Evolutionary conservation across 1,140 invertebrate species (phyloP), one percentile per base, ranked within the genome.

Genomic region (Calycopis cecrops): DNA sequence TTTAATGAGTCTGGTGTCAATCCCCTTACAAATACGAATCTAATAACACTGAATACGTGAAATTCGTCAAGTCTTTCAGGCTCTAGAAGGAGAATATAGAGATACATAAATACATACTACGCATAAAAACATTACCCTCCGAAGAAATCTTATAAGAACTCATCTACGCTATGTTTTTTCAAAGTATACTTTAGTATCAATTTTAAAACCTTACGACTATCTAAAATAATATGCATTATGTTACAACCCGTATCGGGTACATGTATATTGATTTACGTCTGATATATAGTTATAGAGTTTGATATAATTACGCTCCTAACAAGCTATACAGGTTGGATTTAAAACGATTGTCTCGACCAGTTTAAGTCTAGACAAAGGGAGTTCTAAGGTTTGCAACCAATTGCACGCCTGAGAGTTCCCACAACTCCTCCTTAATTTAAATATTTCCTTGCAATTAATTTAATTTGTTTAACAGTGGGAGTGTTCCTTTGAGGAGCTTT

Each of bases 401-500:
- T 80, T 80, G 77, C 65, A 67, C 70, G 57, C 58, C 62, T 37
- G 68, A 71, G 67, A 69, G 69, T 70, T 63, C 56, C 67, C 66
- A 61, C 65, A 69, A 75, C 60, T 76, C 69, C 68, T 73, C 74
- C 71, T 69, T 76, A 71, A 70, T 80, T 80, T 78, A 79, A 83
- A 80, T 80, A 83, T 83, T 83, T 80, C 77, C 74, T 74, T 62
- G 65, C 74, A 79, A 80, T 83, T 83, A 79, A 83, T 78, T 83
- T 83, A 78, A 78, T 80, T 83, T 75, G 76, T 64, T 80, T 83
- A 78, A 83, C 77, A 83, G 79, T 80, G 69, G 69, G 70, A 75
- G 59, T 67, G 61, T 48, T 72, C 56, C 68, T 73, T 73, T 67
- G 33, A 16, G 52, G 42, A 18, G 6, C 18, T 58, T 57, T 64